Evolutionary conservation across 2,113 vertebrate species (phyloP).

Genomic region (Ammodramus savannarum): DNA sequence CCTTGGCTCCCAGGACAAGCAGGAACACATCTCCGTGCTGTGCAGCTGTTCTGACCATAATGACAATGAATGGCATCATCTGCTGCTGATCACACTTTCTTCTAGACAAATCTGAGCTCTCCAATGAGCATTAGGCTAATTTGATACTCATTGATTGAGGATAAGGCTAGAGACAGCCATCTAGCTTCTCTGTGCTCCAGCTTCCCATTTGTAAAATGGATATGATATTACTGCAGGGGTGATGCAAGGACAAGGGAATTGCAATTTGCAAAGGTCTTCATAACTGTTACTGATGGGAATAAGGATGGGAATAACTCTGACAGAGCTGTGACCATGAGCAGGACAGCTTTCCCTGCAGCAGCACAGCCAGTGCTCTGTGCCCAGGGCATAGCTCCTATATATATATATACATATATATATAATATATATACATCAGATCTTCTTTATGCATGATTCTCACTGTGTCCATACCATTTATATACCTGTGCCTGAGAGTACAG

Average conservation of each 20-base stretch:
- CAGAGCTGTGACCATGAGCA: not conserved
- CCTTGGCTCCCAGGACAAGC: not conserved
- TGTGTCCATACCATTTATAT: not conserved
- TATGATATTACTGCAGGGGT: constrained; percentile 18
- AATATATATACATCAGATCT: too few species aligned
- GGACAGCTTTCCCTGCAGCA: not conserved
- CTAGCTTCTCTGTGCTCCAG: not conserved
- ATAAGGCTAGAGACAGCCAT: not conserved
- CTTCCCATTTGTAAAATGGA: constrained; percentile 44
- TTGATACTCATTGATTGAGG: constrained; percentile 55
- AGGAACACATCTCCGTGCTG: not conserved
- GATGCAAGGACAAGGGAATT: constrained; percentile 17
- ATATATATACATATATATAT: too few species aligned
- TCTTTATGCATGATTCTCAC: not conserved
- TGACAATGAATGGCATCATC: constrained; percentile 21
- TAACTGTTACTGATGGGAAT: not conserved
- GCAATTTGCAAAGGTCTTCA: not conserved
- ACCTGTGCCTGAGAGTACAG: not conserved
- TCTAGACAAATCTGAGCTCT: constrained; percentile 26
- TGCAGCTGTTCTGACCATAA: not conserved
- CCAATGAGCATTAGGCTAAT: constrained; percentile 35
- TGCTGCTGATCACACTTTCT: constrained; percentile 42
- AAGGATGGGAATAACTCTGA: not conserved
- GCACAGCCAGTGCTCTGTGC: not conserved
- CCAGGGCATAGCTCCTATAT: fast-evolving